A percentile compares a stretch with the other conserved stretches of the same genome.
These are phyloP conservation scores for Eupeodes luniger DNA, from an alignment of 2,888 invertebrate species.

Conservation along the genomic window DNA sequence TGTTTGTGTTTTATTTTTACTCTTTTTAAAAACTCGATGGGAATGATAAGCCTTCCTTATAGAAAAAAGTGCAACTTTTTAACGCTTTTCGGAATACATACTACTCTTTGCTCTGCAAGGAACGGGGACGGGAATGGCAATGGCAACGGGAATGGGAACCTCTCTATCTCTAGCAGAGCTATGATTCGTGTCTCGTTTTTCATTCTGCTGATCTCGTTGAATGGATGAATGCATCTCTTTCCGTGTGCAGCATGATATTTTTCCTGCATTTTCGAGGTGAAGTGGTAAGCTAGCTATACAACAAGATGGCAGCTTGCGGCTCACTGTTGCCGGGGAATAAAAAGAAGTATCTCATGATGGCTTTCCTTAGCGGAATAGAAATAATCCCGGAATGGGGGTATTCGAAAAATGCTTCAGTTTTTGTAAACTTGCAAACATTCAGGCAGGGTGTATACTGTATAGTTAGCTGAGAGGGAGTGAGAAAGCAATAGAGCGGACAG, in stretches of 20 bases:
- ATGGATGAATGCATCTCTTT: constrained; percentile 63
- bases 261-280: constrained; percentile 27
- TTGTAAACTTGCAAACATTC: constrained; percentile 30
- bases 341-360: constrained; percentile 33
- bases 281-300: constrained; percentile 2
- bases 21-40: background rate
- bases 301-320: constrained; percentile 46
- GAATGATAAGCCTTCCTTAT: constrained; percentile 22
- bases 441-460: background rate
- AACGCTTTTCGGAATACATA: constrained; percentile 52
- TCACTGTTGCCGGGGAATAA: constrained; percentile 66
- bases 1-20: too few species aligned
- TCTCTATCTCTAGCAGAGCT: constrained; percentile 1
- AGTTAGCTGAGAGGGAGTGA: constrained; percentile 1
- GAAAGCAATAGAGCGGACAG: background rate
- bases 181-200: constrained; percentile 47
- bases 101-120: background rate
- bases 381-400: constrained; percentile 37
- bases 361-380: constrained; percentile 32
- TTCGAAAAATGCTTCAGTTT: constrained; percentile 29
- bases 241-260: constrained; percentile 44
- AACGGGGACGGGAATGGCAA: background rate
- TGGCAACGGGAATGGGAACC: background rate
- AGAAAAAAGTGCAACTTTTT: constrained; percentile 59
- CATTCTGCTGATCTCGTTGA: constrained; percentile 52